These are phyloP conservation scores for Psophia crepitans DNA, from an alignment of 2,113 vertebrate genomes.

Conservation along the genomic window DNA sequence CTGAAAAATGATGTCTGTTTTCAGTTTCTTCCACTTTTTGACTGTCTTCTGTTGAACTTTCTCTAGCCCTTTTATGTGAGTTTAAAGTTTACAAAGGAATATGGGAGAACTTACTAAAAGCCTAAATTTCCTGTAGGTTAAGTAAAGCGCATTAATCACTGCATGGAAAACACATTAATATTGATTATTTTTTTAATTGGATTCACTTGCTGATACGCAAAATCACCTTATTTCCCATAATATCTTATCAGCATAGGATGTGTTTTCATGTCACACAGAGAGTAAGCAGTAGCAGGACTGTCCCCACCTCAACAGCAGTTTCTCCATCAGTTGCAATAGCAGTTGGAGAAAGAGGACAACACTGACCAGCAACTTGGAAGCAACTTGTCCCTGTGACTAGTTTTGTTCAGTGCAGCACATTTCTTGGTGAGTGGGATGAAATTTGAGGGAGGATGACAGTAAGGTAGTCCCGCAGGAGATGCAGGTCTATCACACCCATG, in stretches of 20 bases:
- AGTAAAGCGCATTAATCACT: neutral
- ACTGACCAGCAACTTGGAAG: neutral
- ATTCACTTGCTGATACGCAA: neutral
- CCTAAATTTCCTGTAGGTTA: neutral
- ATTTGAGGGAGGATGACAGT: neutral
- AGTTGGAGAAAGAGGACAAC: neutral
- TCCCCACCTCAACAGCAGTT: neutral
- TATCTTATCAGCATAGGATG: neutral
- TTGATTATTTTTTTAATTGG: neutral
- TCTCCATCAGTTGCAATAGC: neutral
- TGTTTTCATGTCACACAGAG: neutral
- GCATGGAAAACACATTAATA: neutral
- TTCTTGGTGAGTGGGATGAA: neutral
- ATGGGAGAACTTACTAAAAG: neutral
- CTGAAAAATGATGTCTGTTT: neutral
- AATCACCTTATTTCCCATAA: neutral
- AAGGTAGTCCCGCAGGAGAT: neutral
- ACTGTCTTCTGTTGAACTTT: neutral
- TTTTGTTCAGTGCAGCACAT: neutral
- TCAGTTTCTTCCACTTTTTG: neutral
- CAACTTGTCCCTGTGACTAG: neutral
- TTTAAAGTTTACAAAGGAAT: neutral
- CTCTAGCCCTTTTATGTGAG: neutral
- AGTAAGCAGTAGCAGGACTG: neutral
- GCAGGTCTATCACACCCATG: accelerated